These are phyloP conservation scores for Mesocentrotus franciscanus DNA, from an alignment of 53 echinoderm and acorn worm species.

Conservation along the genomic window DNA sequence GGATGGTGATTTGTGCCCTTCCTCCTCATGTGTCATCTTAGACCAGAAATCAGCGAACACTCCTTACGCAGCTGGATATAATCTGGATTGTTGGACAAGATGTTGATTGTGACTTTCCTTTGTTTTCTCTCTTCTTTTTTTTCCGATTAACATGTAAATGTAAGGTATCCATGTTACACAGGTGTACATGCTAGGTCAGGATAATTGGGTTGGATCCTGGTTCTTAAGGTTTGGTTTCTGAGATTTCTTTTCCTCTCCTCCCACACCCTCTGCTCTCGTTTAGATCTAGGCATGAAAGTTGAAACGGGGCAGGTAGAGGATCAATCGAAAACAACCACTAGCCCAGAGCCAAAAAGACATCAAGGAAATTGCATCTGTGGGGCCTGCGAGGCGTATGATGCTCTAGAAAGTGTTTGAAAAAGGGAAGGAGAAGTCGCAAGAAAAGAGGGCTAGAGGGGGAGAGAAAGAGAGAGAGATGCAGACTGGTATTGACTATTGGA, in stretches of 20 bases:
- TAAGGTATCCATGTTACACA: neutral
- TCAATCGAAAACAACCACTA: slow-evolving; percentile 66
- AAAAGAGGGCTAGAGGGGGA: slow-evolving; percentile 40
- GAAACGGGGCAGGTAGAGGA: slow-evolving; percentile 57
- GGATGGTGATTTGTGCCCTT: neutral
- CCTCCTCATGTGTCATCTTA: neutral
- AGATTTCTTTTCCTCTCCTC: slow-evolving; percentile 35
- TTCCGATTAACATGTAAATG: neutral
- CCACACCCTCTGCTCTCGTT: neutral
- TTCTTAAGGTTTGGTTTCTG: neutral
- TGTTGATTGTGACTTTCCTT: neutral
- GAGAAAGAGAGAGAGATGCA: neutral
- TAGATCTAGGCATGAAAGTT: slow-evolving; percentile 52
- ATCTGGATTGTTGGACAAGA: neutral
- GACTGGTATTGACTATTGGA: slow-evolving; percentile 44
- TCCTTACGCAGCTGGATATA: neutral
- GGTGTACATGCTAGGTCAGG: slow-evolving; percentile 37
- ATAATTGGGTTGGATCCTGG: neutral
- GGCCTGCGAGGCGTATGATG: slow-evolving; percentile 44
- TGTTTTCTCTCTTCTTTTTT: neutral
- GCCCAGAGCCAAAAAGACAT: slow-evolving; percentile 68
- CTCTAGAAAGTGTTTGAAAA: neutral
- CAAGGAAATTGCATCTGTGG: slow-evolving; percentile 68
- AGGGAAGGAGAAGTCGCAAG: slow-evolving; percentile 45
- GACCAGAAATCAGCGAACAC: neutral